These are phyloP conservation scores for Gambusia affinis DNA, from an alignment of 2,113 vertebrate genomes.

Conservation along the genomic window DNA sequence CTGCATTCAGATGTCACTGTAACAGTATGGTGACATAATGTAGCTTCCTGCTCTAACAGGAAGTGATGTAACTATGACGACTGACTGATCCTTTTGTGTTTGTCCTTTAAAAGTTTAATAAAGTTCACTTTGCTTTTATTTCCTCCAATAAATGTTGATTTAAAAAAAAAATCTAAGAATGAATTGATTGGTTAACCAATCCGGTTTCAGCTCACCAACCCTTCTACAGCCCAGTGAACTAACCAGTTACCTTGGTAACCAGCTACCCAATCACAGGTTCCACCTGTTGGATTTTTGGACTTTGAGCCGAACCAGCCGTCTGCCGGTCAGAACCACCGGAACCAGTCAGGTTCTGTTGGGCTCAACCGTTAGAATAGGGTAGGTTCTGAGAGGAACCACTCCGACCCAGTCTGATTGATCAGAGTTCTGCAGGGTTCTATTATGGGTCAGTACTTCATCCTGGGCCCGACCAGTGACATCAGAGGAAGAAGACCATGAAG, in stretches of 20 bases:
- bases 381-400: not conserved
- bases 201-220: too few relatives aligned
- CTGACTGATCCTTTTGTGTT: constrained; percentile 26
- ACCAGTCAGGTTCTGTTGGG: not conserved
- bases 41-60: constrained; percentile 4
- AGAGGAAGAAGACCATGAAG: too few relatives aligned
- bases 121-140: constrained; percentile 1
- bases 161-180: not conserved
- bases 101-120: constrained; percentile 44
- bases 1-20: constrained; percentile 7
- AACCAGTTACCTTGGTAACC: too few relatives aligned
- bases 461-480: too few relatives aligned
- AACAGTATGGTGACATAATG: constrained; percentile 1
- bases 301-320: not conserved
- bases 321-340: not conserved
- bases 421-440: not conserved
- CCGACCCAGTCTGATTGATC: not conserved
- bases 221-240: too few relatives aligned
- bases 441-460: not conserved
- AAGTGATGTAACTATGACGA: constrained; percentile 19
- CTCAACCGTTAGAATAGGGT: not conserved
- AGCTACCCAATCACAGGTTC: not conserved
- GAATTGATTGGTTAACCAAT: not conserved
- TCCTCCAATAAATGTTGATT: not conserved
- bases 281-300: not conserved